phyloP scores from a whole-genome alignment of 2,888 invertebrate genomes.

The Drosophila acutilabella region DNA sequence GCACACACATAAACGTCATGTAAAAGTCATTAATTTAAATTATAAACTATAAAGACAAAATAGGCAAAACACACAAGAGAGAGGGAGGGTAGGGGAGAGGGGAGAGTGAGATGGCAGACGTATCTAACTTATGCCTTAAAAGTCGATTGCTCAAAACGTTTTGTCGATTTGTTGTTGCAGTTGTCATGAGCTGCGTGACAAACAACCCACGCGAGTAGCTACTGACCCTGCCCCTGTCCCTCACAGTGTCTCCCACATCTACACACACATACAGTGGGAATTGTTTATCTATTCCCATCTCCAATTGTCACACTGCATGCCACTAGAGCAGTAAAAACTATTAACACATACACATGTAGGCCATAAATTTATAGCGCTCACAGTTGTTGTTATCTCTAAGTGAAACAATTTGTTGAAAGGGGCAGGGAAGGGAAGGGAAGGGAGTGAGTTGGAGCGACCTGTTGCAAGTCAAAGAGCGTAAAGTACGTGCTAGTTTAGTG shows the following conservation, averaged over 20 bases:
- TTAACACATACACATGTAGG: slow-evolving; percentile 45
- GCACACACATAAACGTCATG: slow-evolving; percentile 63
- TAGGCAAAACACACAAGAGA: slow-evolving; percentile 34
- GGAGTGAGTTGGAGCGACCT: slow-evolving; percentile 27
- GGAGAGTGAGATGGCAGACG: slow-evolving; percentile 11
- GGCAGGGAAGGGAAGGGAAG: background rate
- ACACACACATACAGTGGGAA: slow-evolving; percentile 1
- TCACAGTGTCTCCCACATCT: background rate
- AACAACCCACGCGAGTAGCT: slow-evolving; percentile 42
- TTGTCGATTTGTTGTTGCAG: slow-evolving; percentile 49
- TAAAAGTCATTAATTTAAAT: slow-evolving; percentile 78
- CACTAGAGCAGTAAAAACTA: slow-evolving; percentile 39
- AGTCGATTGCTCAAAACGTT: slow-evolving; percentile 63
- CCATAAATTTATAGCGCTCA: slow-evolving; percentile 36
- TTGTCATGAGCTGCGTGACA: slow-evolving; percentile 74
- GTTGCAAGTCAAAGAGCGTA: slow-evolving; percentile 16
- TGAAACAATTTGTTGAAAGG: slow-evolving; percentile 30
- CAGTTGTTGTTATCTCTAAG: slow-evolving; percentile 22
- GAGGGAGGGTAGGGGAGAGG: background rate
- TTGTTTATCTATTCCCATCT: slow-evolving; percentile 25
- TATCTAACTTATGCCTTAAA: slow-evolving; percentile 59
- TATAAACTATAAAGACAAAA: slow-evolving; percentile 74
- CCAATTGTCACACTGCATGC: slow-evolving; percentile 40
- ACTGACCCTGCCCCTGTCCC: background rate
- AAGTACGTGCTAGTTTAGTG: background rate